These are phyloP conservation scores for Eonycteris spelaea DNA, from an alignment of 2,113 vertebrate genomes.

Conservation along the genomic window DNA sequence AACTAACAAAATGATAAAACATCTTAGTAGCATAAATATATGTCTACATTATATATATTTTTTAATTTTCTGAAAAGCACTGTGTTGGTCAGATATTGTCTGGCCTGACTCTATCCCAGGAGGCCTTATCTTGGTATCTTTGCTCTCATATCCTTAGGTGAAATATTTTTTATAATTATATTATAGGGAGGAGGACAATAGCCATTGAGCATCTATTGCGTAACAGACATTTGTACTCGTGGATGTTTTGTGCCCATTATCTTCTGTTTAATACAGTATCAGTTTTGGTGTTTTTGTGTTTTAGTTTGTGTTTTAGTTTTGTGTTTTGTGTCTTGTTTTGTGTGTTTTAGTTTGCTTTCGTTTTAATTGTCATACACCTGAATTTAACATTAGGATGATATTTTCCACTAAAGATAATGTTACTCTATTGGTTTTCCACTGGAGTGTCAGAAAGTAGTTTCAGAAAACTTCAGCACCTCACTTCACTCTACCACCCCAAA, in stretches of 20 bases:
- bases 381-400: not conserved
- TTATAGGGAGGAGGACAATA: not conserved
- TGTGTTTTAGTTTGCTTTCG: conserved; percentile 1
- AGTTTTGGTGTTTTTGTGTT: not conserved
- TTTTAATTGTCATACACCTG: not conserved
- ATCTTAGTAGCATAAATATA: not conserved
- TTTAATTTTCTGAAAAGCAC: conserved; percentile 1
- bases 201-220: not conserved
- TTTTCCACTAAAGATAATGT: not conserved
- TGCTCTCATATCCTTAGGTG: not conserved
- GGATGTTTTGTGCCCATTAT: not conserved
- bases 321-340: no score
- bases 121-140: not conserved
- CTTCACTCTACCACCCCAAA: not conserved
- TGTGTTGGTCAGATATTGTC: not conserved
- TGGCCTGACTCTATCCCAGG: not conserved
- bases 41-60: not conserved
- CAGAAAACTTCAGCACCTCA: not conserved
- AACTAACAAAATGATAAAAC: not conserved
- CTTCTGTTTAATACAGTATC: not conserved
- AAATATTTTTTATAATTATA: not conserved
- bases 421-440: not conserved
- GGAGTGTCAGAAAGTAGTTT: not conserved
- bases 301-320: no score
- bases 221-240: not conserved